These are phyloP conservation scores for Apostichopus parvimensis DNA, from an alignment of 35 echinoderm and acorn worm genomes.

Conservation along the genomic window DNA sequence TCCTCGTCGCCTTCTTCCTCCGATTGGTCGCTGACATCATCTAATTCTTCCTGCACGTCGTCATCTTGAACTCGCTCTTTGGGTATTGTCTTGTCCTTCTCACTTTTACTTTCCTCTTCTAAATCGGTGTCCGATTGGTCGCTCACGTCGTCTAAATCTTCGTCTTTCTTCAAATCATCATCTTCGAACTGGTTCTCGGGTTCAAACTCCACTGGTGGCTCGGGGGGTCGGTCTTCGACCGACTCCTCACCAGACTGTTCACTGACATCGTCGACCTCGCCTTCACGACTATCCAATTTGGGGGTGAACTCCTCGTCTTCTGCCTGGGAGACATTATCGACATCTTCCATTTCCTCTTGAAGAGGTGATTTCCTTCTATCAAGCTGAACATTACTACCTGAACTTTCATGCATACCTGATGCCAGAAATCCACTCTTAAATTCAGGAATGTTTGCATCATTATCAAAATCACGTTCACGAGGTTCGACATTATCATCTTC, in stretches of 20 bases:
- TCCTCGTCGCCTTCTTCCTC: neutral
- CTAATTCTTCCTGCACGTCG: conserved; percentile 18
- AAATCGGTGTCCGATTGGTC: conserved; percentile 31
- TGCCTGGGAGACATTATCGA: conserved; percentile 23
- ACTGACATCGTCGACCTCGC: conserved; percentile 39
- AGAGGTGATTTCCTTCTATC: conserved; percentile 17
- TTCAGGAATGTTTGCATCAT: conserved; percentile 14
- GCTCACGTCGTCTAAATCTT: conserved; percentile 30
- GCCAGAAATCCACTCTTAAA: neutral
- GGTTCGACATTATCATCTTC: conserved; percentile 24
- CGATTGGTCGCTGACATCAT: conserved; percentile 42
- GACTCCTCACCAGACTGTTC: conserved; percentile 48
- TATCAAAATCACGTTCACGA: neutral
- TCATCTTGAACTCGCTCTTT: neutral
- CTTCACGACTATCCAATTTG: conserved; percentile 13
- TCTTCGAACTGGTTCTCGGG: neutral
- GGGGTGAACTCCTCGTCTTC: neutral
- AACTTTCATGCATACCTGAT: neutral
- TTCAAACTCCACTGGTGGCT: neutral
- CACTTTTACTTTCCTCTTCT: neutral
- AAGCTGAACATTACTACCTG: conserved; percentile 20
- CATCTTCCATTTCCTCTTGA: neutral
- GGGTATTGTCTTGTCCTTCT: neutral
- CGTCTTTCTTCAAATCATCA: conserved; percentile 23
- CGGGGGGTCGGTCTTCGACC: neutral